Conservation (phyloP, 2,888 invertebrate species). For the Blera fallax region DNA sequence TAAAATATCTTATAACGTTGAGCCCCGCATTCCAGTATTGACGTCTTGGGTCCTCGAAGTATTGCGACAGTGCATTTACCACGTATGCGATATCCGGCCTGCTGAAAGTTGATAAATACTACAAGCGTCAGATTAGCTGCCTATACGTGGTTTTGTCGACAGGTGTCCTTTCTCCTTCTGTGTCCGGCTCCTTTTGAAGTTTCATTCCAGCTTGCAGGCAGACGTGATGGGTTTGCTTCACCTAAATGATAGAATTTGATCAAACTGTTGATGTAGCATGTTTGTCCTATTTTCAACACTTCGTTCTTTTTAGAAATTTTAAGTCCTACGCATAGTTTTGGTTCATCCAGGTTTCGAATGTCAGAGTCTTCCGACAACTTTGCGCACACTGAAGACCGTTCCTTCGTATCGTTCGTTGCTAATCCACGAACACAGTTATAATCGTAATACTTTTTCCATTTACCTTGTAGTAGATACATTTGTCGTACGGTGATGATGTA, state of each 20-base stretch:
- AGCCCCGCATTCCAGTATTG: constrained; percentile 11
- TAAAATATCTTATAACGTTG: not conserved
- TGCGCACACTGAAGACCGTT: not conserved
- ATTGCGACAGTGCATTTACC: constrained; percentile 20
- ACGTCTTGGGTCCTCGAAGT: not conserved
- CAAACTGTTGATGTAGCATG: constrained; percentile 38
- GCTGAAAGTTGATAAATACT: no score
- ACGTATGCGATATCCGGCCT: no score
- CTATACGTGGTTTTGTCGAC: constrained; percentile 24
- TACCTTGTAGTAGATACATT: constrained; percentile 22
- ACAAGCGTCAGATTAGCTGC: no score
- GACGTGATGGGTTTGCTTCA: constrained; percentile 21
- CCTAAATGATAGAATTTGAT: constrained; percentile 1
- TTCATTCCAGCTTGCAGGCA: constrained; percentile 17
- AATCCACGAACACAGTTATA: not conserved
- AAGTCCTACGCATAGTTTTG: constrained; percentile 35
- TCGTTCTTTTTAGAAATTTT: constrained; percentile 26
- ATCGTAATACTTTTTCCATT: no score
- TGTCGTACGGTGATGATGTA: not conserved
- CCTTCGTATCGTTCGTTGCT: not conserved
- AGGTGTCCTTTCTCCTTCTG: constrained; percentile 19
- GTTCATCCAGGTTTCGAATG: no score
- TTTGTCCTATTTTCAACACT: constrained; percentile 6
- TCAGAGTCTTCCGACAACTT: constrained; percentile 23
- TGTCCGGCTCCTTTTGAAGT: constrained; percentile 31